Evolutionary conservation across 2,113 vertebrate genomes (phyloP), one percentile per base, ranked within the genome.

Genomic region (Pachypanchax playfairii): DNA sequence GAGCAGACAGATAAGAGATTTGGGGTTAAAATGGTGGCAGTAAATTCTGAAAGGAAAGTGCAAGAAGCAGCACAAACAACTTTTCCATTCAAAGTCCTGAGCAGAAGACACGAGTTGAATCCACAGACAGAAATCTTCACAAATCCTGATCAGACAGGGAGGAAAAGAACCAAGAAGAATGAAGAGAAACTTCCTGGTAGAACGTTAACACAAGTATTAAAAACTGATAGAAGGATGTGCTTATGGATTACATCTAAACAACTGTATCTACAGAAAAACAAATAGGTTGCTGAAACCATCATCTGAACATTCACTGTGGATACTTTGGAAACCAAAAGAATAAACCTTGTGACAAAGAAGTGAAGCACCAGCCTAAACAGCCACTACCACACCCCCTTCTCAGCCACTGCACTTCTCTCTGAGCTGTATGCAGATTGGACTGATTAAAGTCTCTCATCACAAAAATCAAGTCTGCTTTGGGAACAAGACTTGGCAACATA

Each of bases 321-420:
- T 33, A 50, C 26, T 48, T 48, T 50, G 22, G 50, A 70, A 24
- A 46, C 59, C 52, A 53, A 47, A 73, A 61, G 51, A 73, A 60
- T 67, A 56, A 0, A n/a, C 38, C 76, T 84, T 42, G 17, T 68
- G 85, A 79, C 70, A 78, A 55, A 65, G 28, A 20, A 36, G 15
- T 17, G 65, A 72, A 54, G 73, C 54, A 70, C 70, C 70, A 77
- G 85, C 82, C 85, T 88, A 75, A 80, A 77, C 77, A 56, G 51
- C 51, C n/a, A 42, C 82, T 43, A 88, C 86, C 87, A 89, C 87
- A 86, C 87, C 85, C 87, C 85, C 84, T 86, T 54, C 20, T 55
- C 49, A 46, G 55, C 67, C 13, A 18, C 71, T 49, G 68, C 72
- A 74, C 69, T 70, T 80, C 72, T 76, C 78, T 47, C 62, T 69